These are phyloP conservation scores for Drosophila saltans DNA, from an alignment of 1,140 invertebrate species.

Conservation along the genomic window DNA sequence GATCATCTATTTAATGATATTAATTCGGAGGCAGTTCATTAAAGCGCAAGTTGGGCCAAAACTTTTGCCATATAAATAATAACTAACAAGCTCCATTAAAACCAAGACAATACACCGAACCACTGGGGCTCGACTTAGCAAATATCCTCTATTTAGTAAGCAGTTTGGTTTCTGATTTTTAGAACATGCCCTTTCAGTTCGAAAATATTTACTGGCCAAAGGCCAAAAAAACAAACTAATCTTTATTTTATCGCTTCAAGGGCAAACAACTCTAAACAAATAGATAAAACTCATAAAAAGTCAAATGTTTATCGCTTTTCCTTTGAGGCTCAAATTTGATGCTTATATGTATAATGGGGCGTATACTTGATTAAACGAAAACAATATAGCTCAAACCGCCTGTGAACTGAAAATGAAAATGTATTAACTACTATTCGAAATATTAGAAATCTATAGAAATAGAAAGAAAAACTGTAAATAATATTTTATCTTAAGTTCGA, in stretches of 20 bases:
- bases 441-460: no score
- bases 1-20: slow-evolving; percentile 43
- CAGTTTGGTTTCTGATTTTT: slow-evolving; percentile 1
- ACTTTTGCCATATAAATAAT: slow-evolving; percentile 52
- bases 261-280: slow-evolving; percentile 37
- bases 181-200: neutral
- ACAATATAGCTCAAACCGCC: neutral
- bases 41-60: slow-evolving; percentile 46
- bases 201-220: neutral
- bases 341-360: slow-evolving; percentile 30
- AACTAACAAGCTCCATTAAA: slow-evolving; percentile 23
- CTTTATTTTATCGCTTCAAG: slow-evolving; percentile 30
- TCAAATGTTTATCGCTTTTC: slow-evolving; percentile 48
- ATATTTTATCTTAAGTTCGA: neutral
- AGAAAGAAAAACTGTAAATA: no score
- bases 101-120: neutral
- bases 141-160: slow-evolving; percentile 4
- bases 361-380: slow-evolving; percentile 33
- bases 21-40: slow-evolving; percentile 59
- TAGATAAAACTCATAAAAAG: slow-evolving; percentile 41
- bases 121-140: neutral
- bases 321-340: slow-evolving; percentile 37
- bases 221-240: slow-evolving; percentile 45
- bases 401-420: neutral
- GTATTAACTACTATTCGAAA: no score